These are phyloP conservation scores for Ecdyonurus torrentis DNA, from an alignment of 2,888 invertebrate genomes.

Conservation along the genomic window DNA sequence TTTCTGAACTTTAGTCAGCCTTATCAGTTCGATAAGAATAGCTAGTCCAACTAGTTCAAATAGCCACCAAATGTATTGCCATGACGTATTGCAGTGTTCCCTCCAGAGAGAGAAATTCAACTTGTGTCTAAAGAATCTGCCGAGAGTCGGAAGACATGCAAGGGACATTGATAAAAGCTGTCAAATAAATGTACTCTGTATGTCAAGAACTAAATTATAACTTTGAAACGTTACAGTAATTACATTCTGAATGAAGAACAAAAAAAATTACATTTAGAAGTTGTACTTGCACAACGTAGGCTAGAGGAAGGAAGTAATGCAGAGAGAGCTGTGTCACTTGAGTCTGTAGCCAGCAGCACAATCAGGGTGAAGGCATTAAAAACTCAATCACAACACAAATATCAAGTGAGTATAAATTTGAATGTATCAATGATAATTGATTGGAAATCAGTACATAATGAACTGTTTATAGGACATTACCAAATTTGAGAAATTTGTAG, in stretches of 20 bases:
- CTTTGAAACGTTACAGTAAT: neutral
- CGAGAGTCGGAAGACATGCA: too few species aligned
- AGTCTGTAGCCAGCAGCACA: too few species aligned
- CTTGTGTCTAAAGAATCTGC: too few species aligned
- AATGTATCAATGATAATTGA: neutral
- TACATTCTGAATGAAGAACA: neutral
- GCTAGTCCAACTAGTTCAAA: too few species aligned
- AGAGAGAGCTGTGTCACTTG: neutral
- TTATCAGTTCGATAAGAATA: too few species aligned
- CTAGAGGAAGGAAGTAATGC: neutral
- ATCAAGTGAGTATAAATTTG: neutral
- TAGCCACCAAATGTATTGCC: too few species aligned
- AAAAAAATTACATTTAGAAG: neutral
- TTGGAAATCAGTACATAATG: neutral
- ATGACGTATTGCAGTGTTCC: too few species aligned
- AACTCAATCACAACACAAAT: neutral
- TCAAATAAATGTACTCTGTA: too few species aligned
- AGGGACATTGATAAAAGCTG: too few species aligned
- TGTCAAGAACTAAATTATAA: too few species aligned
- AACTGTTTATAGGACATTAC: conserved; percentile 5
- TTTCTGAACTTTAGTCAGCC: too few species aligned
- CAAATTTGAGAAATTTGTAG: conserved; percentile 12
- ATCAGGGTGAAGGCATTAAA: neutral
- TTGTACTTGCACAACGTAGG: neutral
- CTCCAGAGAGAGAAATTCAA: too few species aligned